phyloP scores from a whole-genome alignment of 2,113 vertebrate genomes.

The Dendropsophus ebraccatus region DNA sequence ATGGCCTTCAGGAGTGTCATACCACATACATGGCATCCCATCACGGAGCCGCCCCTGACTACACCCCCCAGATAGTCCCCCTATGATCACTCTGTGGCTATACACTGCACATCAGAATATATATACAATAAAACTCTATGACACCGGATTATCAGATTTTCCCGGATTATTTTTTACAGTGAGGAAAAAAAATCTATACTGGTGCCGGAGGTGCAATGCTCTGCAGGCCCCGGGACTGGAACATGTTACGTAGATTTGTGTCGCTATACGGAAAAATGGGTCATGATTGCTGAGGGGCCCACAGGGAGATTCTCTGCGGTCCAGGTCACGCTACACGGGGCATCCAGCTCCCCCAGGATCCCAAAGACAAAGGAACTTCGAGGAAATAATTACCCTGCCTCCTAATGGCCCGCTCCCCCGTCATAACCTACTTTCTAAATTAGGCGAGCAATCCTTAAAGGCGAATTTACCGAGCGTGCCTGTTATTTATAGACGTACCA shows the following conservation, averaged over 20 bases:
- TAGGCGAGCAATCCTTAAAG: slow-evolving; percentile 6
- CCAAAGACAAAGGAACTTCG: background rate
- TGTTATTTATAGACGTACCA: slow-evolving; percentile 7
- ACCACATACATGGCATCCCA: too few species aligned
- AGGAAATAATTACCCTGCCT: background rate
- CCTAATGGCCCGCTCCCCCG: background rate
- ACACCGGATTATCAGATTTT: background rate
- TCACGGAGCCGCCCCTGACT: too few species aligned
- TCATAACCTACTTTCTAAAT: slow-evolving; percentile 29
- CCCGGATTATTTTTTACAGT: background rate
- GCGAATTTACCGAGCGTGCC: background rate
- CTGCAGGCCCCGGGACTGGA: background rate
- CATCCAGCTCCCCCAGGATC: background rate
- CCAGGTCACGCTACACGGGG: background rate
- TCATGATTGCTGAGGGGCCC: background rate
- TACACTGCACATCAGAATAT: too few species aligned
- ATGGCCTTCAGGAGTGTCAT: too few species aligned
- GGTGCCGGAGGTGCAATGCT: background rate
- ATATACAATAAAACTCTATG: too few species aligned
- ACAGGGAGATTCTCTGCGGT: background rate
- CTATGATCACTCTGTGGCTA: too few species aligned
- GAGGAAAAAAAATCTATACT: background rate
- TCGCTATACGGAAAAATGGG: background rate
- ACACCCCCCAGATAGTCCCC: too few species aligned
- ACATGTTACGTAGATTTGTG: background rate